Evolutionary conservation across 2,113 vertebrate species (phyloP), one percentile per base, ranked within the genome.

Genomic region (Amblyornis subalaris): DNA sequence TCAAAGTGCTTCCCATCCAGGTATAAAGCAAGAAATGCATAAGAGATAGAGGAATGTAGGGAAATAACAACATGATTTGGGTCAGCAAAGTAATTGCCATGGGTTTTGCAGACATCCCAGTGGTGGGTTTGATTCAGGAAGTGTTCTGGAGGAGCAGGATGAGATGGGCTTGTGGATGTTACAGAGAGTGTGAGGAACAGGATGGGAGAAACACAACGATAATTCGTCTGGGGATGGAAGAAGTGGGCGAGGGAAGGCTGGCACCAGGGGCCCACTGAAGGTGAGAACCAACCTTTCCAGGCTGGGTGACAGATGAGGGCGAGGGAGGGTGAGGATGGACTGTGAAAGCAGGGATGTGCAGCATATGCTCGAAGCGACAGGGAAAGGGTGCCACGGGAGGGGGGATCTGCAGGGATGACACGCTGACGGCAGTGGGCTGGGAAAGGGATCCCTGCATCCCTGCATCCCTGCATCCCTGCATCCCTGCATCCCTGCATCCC

Each of bases 311-410:
- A 94, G 82, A 90, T 91, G 92, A 92, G 24, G 78, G 50, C n/a
- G 75, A 86, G 72, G 78, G 67, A 80, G 90, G 94, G 82, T 95
- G 88, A 95, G 26, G 88, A 93, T 42, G 78, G 90, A 79, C 88
- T 76, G 66, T 17, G 90, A 96, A 85, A 91, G 33, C 71, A 82
- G 69, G 29, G 33, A 38, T 55, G 79, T 83, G 82, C 82, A 90
- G 66, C 67, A 50, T 92, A 93, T 92, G 85, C 71, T 73, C 57
- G 57, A 73, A 85, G 60, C 12, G 64, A 54, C 42, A 71, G 36
- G 21, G 80, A 44, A 40, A 70, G 40, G 29, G 42, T 73, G 70
- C 4, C 53, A 69, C 18, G 0, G 0, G 53, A 61, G 40, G 24
- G 17, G 44, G 35, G 33, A 8, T 42, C 36, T 12, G 26, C 60